Base-by-base conservation (phyloP, 2,888 invertebrate genomes). In the Zele albiditarsus region DNA sequence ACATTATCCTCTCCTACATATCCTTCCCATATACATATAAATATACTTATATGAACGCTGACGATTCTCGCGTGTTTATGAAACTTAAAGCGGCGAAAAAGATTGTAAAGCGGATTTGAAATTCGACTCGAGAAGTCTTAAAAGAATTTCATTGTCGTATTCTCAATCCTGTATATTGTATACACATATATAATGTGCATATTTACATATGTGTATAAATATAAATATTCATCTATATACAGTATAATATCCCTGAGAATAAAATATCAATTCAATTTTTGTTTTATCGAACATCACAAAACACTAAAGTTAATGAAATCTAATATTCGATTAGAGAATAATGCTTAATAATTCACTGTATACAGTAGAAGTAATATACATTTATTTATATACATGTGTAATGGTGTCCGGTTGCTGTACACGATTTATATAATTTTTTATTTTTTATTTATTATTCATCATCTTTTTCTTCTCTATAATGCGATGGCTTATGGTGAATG, bases 51-150 rank as follows among this genome's bases (percentile, higher is more conserved):
- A 46, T 46, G 6, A n/a, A 16, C n/a, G 23, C 8, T 20, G 53
- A 53, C 53, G 53, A 53, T 53, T 38, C 73, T 74, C 77, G 65
- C 75, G 78, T 88, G 87, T 88, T 88, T 88, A 88, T 87, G 89
- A 88, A 89, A 89, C 84, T 83, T 86, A 87, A 89, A 89, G 88
- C 89, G 85, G 88, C 87, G 88, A 89, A 88, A 88, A 88, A 86
- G 84, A 83, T 86, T 74, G 84, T 84, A 88, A 88, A 89, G 88
- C 85, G 87, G 88, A 88, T 89, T 88, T 84, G 78, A 76, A 78
- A 82, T 84, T 78, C 79, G 79, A 80, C 83, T 81, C 77, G 60
- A 73, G 74, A 79, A 77, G 75, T 75, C 80, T 14, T 42, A 72
- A 57, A 33, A 68, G 28, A 33, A n/a, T 38, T 46, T 53, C 53